phyloP scores from a whole-genome alignment of 1,140 invertebrate species.

The Drosophila arizonae region DNA sequence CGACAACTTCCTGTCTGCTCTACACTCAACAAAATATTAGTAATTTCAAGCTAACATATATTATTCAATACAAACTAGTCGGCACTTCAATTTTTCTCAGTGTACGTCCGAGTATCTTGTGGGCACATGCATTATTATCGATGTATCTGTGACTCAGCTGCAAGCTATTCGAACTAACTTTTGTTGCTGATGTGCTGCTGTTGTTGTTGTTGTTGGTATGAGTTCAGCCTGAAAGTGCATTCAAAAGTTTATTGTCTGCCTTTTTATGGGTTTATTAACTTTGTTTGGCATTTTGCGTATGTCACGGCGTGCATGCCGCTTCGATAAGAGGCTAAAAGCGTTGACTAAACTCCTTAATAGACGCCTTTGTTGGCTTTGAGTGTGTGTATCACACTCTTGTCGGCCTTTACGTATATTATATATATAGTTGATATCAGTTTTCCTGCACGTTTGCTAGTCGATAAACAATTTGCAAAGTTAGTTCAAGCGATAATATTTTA shows the following conservation, averaged over 20 bases:
- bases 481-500: too few relatives aligned
- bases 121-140: constrained; percentile 42
- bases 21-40: too few relatives aligned
- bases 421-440: neutral
- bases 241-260: constrained; percentile 63
- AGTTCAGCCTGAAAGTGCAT: constrained; percentile 63
- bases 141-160: constrained; percentile 70
- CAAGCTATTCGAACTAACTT: constrained; percentile 48
- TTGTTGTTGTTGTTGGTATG: constrained; percentile 43
- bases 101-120: constrained; percentile 22
- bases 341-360: constrained; percentile 3
- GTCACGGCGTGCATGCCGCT: constrained; percentile 26
- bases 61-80: neutral
- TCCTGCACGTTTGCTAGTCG: too few relatives aligned
- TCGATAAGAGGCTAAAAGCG: constrained; percentile 15
- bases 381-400: too few relatives aligned
- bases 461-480: too few relatives aligned
- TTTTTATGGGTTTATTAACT: constrained; percentile 78
- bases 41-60: too few relatives aligned
- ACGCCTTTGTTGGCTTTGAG: neutral
- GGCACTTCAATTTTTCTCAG: constrained; percentile 19
- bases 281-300: constrained; percentile 53
- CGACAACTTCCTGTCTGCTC: too few relatives aligned
- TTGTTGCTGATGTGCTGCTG: constrained; percentile 43
- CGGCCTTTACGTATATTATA: too few relatives aligned